Percentiles rank a stretch among this genome's conserved stretches.
Evolutionary conservation across 2,888 invertebrate genomes (phyloP).

Genomic region (Lamellibrachia columna): DNA sequence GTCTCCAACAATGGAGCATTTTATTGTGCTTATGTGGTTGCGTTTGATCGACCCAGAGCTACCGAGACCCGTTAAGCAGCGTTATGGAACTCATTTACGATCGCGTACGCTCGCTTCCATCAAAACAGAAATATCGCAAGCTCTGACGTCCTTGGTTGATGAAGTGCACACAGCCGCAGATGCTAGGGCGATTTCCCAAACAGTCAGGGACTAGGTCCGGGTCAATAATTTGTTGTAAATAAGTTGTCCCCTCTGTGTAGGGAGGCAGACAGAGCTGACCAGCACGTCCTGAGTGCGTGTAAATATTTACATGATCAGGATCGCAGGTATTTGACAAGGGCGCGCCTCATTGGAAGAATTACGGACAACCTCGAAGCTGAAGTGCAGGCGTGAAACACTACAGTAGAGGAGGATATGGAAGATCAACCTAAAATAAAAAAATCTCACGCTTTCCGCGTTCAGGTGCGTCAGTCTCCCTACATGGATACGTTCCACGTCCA

Average conservation of each 20-base stretch:
- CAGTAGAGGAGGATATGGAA: neutral
- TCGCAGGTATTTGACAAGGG: neutral
- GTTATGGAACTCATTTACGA: conserved; percentile 41
- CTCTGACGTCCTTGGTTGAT: conserved; percentile 35
- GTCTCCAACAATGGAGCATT: conserved; percentile 42
- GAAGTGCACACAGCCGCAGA: conserved; percentile 37
- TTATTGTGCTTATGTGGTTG: conserved; percentile 40
- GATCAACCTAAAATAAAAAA: neutral
- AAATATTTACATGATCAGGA: neutral
- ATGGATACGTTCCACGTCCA: conserved; percentile 40
- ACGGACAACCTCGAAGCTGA: neutral
- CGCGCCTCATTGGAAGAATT: neutral
- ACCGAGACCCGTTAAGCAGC: conserved; percentile 40
- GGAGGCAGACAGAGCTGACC: conserved; percentile 20
- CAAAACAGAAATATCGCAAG: conserved; percentile 37
- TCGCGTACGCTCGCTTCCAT: conserved; percentile 42
- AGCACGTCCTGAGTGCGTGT: conserved; percentile 42
- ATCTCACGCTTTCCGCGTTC: conserved; percentile 30
- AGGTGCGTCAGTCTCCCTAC: conserved; percentile 38
- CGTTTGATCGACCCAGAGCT: conserved; percentile 36
- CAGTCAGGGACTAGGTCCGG: conserved; percentile 22
- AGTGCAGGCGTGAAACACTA: neutral
- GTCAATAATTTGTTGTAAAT: neutral
- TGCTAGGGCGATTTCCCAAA: conserved; percentile 25
- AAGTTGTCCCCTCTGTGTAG: too few species aligned